Base-by-base conservation (phyloP, 2,888 invertebrate genomes). In the Dasypogon diadema region DNA sequence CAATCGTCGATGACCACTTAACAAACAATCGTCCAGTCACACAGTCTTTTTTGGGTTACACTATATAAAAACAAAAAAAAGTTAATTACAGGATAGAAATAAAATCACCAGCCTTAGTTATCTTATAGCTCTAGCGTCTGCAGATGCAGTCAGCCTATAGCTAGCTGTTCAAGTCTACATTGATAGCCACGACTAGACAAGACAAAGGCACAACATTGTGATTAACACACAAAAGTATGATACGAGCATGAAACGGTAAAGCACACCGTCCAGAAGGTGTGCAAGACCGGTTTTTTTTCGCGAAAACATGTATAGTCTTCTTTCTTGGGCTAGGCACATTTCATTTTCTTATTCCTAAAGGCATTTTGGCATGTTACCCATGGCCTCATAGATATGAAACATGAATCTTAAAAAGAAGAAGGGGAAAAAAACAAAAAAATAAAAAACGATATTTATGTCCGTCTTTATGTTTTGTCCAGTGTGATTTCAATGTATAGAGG, bases 281-380 rank as follows among this genome's bases (percentile, higher is more conserved):
- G 65, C 46, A 37, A 42, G 21, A 65, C 65, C 65, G 65, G 65
- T 65, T 65, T 48, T 34, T 42, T 37, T n/a, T 24, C 14, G 46
- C 42, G 37, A 65, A 65, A 65, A 65, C 46, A 60, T 37, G 37
- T 60, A 42, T 46, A 63, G 42, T 48, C 65, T 48, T 65, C 65
- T 42, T 65, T 65, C 65, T 48, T 65, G 48, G 65, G 65, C 46
- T 65, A 65, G 65, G 65, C 65, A 65, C 65, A 65, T 65, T 65
- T 65, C 65, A 65, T 46, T 65, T 65, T 65, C 65, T 65, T 26
- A 12, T 46, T n/a, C n/a, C 37, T 24, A 21, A n/a, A 24, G 65
- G 24, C 65, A 46, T 65, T 65, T 65, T 65, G 46, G 65, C 24
- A 65, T 65, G 18, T 65, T 65, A 65, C 42, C 46, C 65, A 48